Evolutionary conservation across 2,113 vertebrate species (phyloP).

Genomic region (Platichthys flesus): DNA sequence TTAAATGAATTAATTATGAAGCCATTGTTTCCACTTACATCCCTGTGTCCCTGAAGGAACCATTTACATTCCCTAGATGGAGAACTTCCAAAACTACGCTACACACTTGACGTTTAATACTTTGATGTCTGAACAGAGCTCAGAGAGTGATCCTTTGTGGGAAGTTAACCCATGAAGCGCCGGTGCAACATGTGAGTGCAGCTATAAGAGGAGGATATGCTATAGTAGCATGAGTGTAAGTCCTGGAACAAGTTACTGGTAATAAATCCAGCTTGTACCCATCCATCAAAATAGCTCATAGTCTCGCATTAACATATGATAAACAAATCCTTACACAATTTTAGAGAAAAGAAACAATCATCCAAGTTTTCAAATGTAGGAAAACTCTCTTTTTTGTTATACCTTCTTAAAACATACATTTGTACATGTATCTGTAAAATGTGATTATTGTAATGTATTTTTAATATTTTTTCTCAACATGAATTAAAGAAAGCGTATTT

Average conservation of each 20-base stretch:
- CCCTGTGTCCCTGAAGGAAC: constrained; percentile 17
- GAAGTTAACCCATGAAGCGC: neutral
- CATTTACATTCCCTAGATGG: constrained; percentile 9
- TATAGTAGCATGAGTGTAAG: constrained; percentile 4
- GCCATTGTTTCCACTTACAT: neutral
- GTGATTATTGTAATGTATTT: too few species aligned
- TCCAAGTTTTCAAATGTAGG: neutral
- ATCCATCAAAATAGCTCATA: neutral
- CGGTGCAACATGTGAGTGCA: neutral
- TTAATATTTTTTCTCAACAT: too few species aligned
- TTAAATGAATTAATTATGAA: constrained; percentile 5
- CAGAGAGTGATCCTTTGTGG: constrained; percentile 40
- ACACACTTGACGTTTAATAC: constrained; percentile 37
- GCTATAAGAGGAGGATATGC: neutral
- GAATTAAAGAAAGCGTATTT: neutral
- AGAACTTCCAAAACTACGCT: constrained; percentile 33
- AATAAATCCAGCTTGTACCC: constrained; percentile 10
- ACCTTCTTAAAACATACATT: neutral
- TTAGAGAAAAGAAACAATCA: too few species aligned
- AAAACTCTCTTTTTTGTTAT: neutral
- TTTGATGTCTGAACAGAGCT: constrained; percentile 43
- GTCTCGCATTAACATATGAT: neutral
- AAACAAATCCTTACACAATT: neutral
- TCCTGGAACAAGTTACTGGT: constrained; percentile 11
- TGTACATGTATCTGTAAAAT: too few species aligned